A percentile compares a stretch with the other conserved stretches of the same genome.
Conservation (phyloP, 2,888 invertebrate genomes). For the Chelonus formosanus region DNA sequence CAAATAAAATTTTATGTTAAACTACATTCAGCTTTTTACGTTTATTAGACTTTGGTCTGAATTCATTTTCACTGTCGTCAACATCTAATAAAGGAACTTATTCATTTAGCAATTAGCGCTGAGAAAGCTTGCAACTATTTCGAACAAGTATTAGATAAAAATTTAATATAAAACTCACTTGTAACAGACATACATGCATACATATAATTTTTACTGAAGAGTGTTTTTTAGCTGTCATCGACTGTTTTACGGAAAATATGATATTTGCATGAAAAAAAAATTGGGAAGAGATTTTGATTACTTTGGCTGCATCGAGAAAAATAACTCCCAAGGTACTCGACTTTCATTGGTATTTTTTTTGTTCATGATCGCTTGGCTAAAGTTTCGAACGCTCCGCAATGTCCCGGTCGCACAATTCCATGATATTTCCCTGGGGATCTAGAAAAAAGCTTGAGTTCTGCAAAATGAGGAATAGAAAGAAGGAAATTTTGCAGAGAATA, state of each 20-base stretch:
- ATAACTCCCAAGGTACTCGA: constrained; percentile 54
- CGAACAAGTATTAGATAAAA: too few relatives aligned
- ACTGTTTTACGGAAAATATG: neutral
- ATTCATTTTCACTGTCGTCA: too few relatives aligned
- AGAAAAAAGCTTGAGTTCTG: constrained; percentile 17
- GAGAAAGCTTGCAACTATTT: too few relatives aligned
- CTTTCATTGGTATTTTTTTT: constrained; percentile 54
- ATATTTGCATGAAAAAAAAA: neutral
- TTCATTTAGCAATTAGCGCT: too few relatives aligned
- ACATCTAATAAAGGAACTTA: too few relatives aligned
- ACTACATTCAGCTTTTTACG: too few relatives aligned
- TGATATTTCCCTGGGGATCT: constrained; percentile 60
- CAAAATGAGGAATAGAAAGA: constrained; percentile 24
- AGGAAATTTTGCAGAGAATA: constrained; percentile 28
- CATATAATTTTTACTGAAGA: too few relatives aligned
- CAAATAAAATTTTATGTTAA: neutral
- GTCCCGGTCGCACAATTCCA: constrained; percentile 52
- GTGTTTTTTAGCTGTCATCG: too few relatives aligned
- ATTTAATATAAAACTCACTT: too few relatives aligned
- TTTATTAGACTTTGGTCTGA: too few relatives aligned
- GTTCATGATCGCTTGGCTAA: constrained; percentile 43
- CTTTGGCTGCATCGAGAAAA: constrained; percentile 41
- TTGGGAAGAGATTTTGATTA: constrained; percentile 9
- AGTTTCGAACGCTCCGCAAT: constrained; percentile 52
- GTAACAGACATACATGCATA: too few relatives aligned